These are phyloP conservation scores for Serinus canaria DNA, from an alignment of 2,113 vertebrate genomes.

Conservation along the genomic window DNA sequence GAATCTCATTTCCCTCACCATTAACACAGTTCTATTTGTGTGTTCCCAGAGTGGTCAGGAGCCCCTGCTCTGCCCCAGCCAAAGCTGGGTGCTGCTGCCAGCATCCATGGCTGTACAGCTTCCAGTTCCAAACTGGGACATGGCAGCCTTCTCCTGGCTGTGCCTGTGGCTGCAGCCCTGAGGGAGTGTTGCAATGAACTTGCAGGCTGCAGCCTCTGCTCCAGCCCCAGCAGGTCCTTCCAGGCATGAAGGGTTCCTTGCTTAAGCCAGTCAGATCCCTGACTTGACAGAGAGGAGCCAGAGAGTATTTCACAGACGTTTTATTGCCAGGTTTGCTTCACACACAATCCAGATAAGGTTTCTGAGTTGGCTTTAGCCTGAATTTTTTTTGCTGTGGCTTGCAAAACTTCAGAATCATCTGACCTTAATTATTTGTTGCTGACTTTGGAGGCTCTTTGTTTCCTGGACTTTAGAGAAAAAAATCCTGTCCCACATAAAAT, in stretches of 20 bases:
- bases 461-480: not conserved
- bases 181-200: not conserved
- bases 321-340: constrained; percentile 16
- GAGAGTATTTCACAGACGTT: not conserved
- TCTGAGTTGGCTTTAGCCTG: not conserved
- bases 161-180: not conserved
- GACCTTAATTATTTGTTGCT: not conserved
- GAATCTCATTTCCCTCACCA: fast-evolving
- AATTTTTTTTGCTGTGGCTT: not conserved
- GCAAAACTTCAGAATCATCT: constrained; percentile 22
- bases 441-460: not conserved
- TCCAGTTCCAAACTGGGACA: not conserved
- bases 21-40: not conserved
- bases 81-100: not conserved
- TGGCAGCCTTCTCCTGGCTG: not conserved
- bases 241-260: not conserved
- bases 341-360: not conserved
- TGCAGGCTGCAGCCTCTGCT: not conserved
- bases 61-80: not conserved
- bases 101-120: not conserved
- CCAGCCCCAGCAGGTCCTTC: not conserved
- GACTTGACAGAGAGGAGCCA: not conserved
- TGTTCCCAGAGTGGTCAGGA: not conserved
- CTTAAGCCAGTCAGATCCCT: not conserved
- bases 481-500: not conserved